Percentiles rank a stretch among this genome's conserved stretches.
Conservation (phyloP, 2,888 invertebrate genomes). For the Trisateles emortualis region DNA sequence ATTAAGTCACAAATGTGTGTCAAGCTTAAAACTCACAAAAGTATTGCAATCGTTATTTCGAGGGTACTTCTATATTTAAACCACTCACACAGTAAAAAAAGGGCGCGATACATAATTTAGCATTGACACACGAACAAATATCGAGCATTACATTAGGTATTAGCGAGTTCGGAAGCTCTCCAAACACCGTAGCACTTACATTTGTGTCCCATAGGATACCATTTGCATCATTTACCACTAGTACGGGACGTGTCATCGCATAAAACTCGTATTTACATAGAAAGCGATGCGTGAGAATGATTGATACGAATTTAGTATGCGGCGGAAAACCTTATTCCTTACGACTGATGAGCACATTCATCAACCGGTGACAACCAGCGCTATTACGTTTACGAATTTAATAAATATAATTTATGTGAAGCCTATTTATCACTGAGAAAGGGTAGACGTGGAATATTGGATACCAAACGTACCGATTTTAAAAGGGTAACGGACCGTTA, state of each 20-base stretch:
- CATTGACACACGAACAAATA: constrained; percentile 19
- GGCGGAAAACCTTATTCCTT: constrained; percentile 53
- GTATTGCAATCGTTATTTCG: not conserved
- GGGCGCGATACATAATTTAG: constrained; percentile 26
- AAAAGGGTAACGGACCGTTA: constrained; percentile 26
- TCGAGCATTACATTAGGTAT: constrained; percentile 22
- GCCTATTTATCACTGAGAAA: constrained; percentile 45
- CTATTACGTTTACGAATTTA: constrained; percentile 62
- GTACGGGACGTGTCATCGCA: constrained; percentile 51
- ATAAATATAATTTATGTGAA: constrained; percentile 62
- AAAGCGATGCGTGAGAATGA: constrained; percentile 73
- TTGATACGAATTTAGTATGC: constrained; percentile 71
- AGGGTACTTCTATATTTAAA: constrained; percentile 14
- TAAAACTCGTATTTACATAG: constrained; percentile 72
- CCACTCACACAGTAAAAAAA: constrained; percentile 27
- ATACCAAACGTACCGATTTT: constrained; percentile 27
- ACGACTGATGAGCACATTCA: constrained; percentile 72
- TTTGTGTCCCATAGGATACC: constrained; percentile 37
- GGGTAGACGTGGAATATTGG: constrained; percentile 35
- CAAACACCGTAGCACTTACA: constrained; percentile 38
- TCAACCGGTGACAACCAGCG: constrained; percentile 67
- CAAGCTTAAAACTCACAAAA: not conserved
- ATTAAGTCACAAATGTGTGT: too few species aligned
- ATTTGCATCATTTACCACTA: constrained; percentile 38
- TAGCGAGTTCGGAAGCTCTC: constrained; percentile 23